Conservation (phyloP, 2,888 invertebrate genomes). For the Syrista parreyssii region DNA sequence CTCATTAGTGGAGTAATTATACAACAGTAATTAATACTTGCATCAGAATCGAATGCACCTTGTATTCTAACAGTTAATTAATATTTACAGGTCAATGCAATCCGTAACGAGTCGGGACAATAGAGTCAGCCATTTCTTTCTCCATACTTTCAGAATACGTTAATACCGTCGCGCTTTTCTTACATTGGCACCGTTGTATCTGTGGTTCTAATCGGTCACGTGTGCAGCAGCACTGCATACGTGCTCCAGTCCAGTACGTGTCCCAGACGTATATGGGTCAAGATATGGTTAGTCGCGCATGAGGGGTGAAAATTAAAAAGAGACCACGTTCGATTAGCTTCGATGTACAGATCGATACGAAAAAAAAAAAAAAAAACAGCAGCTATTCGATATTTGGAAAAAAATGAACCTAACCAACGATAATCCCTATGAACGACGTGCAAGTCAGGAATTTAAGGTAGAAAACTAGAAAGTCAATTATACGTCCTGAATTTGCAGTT, state of each 20-base stretch:
- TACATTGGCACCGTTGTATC: neutral
- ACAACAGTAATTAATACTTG: neutral
- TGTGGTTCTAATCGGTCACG: neutral
- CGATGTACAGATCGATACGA: neutral
- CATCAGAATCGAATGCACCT: neutral
- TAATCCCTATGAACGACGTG: neutral
- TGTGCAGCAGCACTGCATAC: neutral
- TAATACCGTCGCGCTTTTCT: neutral
- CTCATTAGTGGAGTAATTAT: neutral
- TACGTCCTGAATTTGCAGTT: neutral
- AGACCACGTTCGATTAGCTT: neutral
- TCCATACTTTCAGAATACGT: neutral
- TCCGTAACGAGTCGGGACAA: neutral
- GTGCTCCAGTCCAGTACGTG: conserved; percentile 27
- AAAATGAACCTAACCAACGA: too few relatives aligned
- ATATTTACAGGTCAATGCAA: neutral
- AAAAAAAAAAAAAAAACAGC: conserved; percentile 7
- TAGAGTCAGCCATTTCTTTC: neutral
- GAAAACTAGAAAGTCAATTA: neutral
- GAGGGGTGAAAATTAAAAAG: conserved; percentile 3
- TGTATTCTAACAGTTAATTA: neutral
- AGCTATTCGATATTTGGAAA: neutral
- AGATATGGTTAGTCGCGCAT: conserved; percentile 27
- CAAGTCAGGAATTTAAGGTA: neutral
- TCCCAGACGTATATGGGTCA: conserved; percentile 30